phyloP scores from a whole-genome alignment of 2,888 invertebrate genomes.

The Heteromyza rotundicornis region DNA sequence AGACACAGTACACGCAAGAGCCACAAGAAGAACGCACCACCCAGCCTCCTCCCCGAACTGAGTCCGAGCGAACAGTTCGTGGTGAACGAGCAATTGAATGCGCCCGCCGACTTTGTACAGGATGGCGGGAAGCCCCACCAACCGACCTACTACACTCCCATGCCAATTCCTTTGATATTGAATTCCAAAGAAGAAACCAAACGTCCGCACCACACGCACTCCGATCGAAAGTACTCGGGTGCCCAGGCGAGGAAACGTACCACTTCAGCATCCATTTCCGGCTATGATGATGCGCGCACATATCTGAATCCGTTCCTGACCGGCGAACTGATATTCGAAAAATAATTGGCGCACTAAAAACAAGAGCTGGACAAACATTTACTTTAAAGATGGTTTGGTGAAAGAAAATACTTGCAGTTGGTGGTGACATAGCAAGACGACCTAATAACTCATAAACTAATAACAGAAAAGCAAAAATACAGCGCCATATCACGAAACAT shows the following conservation, averaged over 20 bases:
- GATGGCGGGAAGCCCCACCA: no score
- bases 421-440: not conserved
- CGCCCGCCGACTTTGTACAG: conserved; percentile 10
- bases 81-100: conserved; percentile 39
- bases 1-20: conserved; percentile 36
- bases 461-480: not conserved
- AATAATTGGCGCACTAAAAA: conserved; percentile 38
- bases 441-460: not conserved
- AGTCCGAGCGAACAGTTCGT: conserved; percentile 45
- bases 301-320: conserved; percentile 56
- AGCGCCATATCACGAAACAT: not conserved
- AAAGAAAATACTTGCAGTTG: not conserved
- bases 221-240: conserved; percentile 21
- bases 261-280: conserved; percentile 45
- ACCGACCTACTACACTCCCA: conserved; percentile 50
- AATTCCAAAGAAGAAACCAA: conserved; percentile 55
- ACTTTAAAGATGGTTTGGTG: not conserved
- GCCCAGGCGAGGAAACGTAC: conserved; percentile 44
- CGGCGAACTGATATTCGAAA: conserved; percentile 56
- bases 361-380: not conserved
- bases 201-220: conserved; percentile 45
- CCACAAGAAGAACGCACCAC: conserved; percentile 27
- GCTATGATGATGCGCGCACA: conserved; percentile 48
- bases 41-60: conserved; percentile 48
- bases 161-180: conserved; percentile 54